Conservation (phyloP, 2,888 invertebrate species). For the Acanthopleura granulata region DNA sequence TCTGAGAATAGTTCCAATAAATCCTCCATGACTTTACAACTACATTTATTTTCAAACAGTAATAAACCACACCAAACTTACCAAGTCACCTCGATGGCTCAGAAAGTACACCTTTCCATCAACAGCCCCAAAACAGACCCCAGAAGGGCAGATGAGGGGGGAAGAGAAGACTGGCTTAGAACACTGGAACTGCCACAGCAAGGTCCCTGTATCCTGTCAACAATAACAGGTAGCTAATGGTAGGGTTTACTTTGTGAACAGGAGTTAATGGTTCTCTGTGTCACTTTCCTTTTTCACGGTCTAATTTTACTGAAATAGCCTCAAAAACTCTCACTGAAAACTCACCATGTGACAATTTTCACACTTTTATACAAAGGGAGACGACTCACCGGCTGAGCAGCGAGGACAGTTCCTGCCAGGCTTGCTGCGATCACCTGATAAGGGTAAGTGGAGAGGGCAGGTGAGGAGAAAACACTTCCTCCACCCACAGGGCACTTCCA, state of each 20-base stretch:
- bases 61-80: no score
- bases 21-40: no score
- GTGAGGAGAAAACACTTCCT: constrained; percentile 74
- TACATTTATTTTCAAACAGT: not conserved
- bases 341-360: no score
- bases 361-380: not conserved
- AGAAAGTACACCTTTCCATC: constrained; percentile 59
- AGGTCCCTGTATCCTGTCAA: constrained; percentile 71
- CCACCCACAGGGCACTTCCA: constrained; percentile 69
- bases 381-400: constrained; percentile 70
- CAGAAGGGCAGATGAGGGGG: constrained; percentile 67
- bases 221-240: no score
- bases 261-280: no score
- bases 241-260: no score
- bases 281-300: no score
- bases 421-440: constrained; percentile 72
- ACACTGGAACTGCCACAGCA: constrained; percentile 76
- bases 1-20: no score
- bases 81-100: constrained; percentile 48
- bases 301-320: no score
- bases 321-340: no score
- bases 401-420: constrained; percentile 75
- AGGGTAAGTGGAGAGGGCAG: constrained; percentile 53
- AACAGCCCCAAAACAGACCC: constrained; percentile 63
- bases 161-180: constrained; percentile 78